These are phyloP conservation scores for Hyalella azteca DNA, from an alignment of 2,888 invertebrate genomes.

Conservation along the genomic window DNA sequence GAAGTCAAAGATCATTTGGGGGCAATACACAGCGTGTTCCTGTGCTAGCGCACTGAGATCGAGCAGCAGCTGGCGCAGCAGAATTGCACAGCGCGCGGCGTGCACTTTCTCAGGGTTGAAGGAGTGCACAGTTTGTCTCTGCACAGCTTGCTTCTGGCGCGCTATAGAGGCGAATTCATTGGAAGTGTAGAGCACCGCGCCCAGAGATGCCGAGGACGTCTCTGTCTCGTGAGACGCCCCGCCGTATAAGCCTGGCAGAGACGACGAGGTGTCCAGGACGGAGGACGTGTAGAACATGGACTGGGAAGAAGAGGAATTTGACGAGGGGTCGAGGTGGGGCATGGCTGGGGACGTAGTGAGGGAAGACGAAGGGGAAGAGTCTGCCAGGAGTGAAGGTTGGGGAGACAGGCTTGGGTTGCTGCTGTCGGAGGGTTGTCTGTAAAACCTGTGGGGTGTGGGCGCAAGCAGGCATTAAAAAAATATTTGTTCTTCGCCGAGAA, in stretches of 20 bases:
- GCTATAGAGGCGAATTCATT: not conserved
- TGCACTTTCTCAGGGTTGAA: slow-evolving; percentile 63
- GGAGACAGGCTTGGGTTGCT: not conserved
- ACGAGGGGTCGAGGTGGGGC: not conserved
- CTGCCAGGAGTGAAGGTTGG: not conserved
- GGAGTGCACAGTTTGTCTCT: not conserved
- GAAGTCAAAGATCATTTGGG: slow-evolving; percentile 21
- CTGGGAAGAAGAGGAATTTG: not conserved
- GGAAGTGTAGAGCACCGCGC: slow-evolving; percentile 1
- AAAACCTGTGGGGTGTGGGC: too few species aligned
- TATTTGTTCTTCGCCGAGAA: too few species aligned
- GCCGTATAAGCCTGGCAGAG: not conserved
- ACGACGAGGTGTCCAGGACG: not conserved
- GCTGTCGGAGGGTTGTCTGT: slow-evolving; percentile 5
- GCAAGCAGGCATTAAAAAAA: too few species aligned
- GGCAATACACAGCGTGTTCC: slow-evolving; percentile 75
- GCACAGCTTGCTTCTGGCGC: not conserved
- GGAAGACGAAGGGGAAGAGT: not conserved
- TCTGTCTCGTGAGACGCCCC: not conserved
- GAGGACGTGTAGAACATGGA: not conserved
- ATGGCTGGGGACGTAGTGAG: not conserved
- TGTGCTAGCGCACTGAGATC: slow-evolving; percentile 92
- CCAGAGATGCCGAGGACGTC: slow-evolving; percentile 20
- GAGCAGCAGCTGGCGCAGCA: slow-evolving; percentile 94
- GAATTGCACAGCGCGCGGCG: slow-evolving; percentile 80